Evolutionary conservation across 30 jellyfish, hydroid and myxozoan genomes (phyloP).

Genomic region (Nemopilema nomurai): DNA sequence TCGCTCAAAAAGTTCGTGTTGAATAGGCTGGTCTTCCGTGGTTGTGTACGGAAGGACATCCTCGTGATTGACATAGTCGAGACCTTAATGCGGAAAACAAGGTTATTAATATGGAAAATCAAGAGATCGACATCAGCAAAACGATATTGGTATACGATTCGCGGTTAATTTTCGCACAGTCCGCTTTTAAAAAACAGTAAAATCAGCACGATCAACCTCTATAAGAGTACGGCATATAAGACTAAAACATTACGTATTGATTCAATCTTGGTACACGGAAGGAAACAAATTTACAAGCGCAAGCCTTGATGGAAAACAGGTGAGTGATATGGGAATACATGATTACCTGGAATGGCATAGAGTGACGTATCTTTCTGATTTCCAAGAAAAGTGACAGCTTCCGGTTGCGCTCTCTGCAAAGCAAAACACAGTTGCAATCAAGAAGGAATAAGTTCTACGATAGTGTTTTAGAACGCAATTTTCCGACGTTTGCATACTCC

Average conservation of each 20-base stretch:
- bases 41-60: slow-evolving; percentile 94
- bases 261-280: no score
- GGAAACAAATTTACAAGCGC: background rate
- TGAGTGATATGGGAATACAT: background rate
- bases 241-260: no score
- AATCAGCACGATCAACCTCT: no score
- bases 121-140: background rate
- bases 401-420: slow-evolving; percentile 97
- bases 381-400: slow-evolving; percentile 99
- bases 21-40: slow-evolving; percentile 92
- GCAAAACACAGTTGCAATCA: no score
- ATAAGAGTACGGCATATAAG: no score
- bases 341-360: slow-evolving; percentile 97
- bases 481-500: no score
- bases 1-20: slow-evolving; percentile 92
- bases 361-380: slow-evolving; percentile 86
- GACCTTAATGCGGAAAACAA: slow-evolving; percentile 51
- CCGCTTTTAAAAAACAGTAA: no score
- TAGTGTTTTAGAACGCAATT: no score
- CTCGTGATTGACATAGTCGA: slow-evolving; percentile 92
- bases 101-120: background rate
- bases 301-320: background rate
- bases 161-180: no score
- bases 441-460: no score
- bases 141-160: background rate